A percentile compares a stretch with the other conserved stretches of the same genome.
These are phyloP conservation scores for Thalassarche chlororhynchos DNA, from an alignment of 2,113 vertebrate species.

Conservation along the genomic window DNA sequence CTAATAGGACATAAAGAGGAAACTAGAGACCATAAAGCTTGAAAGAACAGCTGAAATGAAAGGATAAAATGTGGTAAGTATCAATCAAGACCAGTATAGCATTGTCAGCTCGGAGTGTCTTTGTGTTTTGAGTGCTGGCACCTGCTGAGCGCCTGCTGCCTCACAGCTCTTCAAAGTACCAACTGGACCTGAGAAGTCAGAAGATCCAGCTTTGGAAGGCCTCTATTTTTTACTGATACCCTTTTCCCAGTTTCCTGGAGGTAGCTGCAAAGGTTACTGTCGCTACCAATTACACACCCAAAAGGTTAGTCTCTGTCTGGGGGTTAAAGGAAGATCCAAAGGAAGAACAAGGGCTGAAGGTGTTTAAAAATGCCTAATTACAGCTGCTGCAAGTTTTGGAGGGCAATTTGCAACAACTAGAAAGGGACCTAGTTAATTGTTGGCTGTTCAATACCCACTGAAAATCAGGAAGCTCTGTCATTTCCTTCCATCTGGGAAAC, in stretches of 20 bases:
- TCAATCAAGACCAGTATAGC: neutral
- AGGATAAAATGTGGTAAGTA: neutral
- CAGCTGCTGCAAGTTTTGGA: neutral
- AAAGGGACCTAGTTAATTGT: neutral
- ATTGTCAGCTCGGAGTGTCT: neutral
- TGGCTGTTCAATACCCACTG: neutral
- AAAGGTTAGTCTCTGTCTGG: neutral
- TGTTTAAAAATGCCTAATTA: neutral
- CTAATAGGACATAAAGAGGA: neutral
- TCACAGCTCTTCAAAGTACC: neutral
- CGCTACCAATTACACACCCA: neutral
- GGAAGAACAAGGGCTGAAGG: neutral
- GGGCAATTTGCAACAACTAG: neutral
- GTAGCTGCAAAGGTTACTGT: neutral
- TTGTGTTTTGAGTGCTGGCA: neutral
- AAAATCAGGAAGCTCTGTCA: neutral
- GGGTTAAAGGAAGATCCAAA: neutral
- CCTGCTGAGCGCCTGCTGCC: neutral
- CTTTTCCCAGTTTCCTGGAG: neutral
- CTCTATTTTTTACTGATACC: neutral
- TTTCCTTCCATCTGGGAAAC: slow-evolving; percentile 14
- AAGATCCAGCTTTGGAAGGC: neutral
- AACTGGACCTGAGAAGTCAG: neutral
- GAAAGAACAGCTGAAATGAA: neutral
- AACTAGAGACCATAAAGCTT: neutral